These are phyloP conservation scores for Anguilla japonica DNA, from an alignment of 2,113 vertebrate genomes.

Conservation along the genomic window DNA sequence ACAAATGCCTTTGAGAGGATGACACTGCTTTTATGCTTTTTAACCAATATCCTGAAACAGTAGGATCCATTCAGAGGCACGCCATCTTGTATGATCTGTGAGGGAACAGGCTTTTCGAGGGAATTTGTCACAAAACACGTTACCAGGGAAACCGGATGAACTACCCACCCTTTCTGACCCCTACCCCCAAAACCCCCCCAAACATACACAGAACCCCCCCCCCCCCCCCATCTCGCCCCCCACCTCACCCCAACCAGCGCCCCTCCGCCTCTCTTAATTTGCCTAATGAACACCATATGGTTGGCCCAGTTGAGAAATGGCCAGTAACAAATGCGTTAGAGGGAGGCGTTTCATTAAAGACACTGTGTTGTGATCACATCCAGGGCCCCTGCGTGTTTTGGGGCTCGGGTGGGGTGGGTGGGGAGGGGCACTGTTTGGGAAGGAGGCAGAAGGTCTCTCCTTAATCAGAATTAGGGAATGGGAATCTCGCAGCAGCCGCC, in stretches of 20 bases:
- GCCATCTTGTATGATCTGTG: neutral
- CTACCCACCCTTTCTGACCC: neutral
- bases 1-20: neutral
- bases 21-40: neutral
- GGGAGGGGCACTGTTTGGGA: conserved; percentile 27
- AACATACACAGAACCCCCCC: neutral
- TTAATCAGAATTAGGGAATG: conserved; percentile 65
- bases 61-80: neutral
- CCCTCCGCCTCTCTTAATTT: conserved; percentile 17
- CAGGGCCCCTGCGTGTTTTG: conserved; percentile 45
- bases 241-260: neutral
- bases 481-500: conserved; percentile 56
- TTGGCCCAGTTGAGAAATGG: conserved; percentile 26
- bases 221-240: neutral
- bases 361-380: conserved; percentile 30
- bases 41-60: neutral
- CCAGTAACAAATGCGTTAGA: conserved; percentile 16
- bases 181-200: neutral
- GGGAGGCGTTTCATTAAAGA: conserved; percentile 17
- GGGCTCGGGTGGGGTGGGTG: conserved; percentile 46
- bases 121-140: neutral
- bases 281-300: conserved; percentile 30
- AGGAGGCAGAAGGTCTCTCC: conserved; percentile 62
- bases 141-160: neutral
- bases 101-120: neutral